Conservation (phyloP, 2,113 vertebrate genomes). For the Chaenocephalus aceratus region DNA sequence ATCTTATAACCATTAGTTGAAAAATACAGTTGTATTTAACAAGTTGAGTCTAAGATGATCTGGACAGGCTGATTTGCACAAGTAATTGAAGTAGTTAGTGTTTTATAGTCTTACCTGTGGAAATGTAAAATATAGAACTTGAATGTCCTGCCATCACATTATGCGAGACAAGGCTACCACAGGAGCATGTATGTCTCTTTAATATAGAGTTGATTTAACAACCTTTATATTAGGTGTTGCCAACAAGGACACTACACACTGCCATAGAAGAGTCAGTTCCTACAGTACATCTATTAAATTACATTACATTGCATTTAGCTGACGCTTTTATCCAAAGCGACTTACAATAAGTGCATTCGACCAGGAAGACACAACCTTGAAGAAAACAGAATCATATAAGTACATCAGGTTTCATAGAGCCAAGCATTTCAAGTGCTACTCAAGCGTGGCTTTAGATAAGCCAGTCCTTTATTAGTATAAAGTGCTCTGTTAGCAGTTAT, state of each 20-base stretch:
- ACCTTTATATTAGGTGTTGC: background rate
- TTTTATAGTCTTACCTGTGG: slow-evolving; percentile 2
- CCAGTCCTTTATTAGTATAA: too few relatives aligned
- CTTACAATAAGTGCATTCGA: too few relatives aligned
- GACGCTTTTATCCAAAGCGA: too few relatives aligned
- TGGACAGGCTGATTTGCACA: background rate
- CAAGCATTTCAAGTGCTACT: too few relatives aligned
- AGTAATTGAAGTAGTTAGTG: too few relatives aligned
- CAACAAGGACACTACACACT: background rate
- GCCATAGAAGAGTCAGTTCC: slow-evolving; percentile 15
- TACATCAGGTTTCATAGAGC: too few relatives aligned
- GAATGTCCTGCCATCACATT: background rate
- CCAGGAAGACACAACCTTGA: too few relatives aligned
- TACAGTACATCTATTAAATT: background rate
- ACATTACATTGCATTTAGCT: too few relatives aligned
- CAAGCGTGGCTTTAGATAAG: too few relatives aligned
- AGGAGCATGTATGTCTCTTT: background rate
- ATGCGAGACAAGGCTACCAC: background rate
- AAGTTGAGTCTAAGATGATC: background rate
- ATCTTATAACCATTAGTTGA: background rate
- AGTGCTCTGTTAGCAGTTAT: too few relatives aligned
- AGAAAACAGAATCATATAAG: too few relatives aligned
- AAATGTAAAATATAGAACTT: too few relatives aligned
- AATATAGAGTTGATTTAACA: background rate
- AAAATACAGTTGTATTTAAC: background rate